Evolutionary conservation across 2,113 vertebrate genomes (phyloP).

Genomic region (Engraulis encrasicolus): DNA sequence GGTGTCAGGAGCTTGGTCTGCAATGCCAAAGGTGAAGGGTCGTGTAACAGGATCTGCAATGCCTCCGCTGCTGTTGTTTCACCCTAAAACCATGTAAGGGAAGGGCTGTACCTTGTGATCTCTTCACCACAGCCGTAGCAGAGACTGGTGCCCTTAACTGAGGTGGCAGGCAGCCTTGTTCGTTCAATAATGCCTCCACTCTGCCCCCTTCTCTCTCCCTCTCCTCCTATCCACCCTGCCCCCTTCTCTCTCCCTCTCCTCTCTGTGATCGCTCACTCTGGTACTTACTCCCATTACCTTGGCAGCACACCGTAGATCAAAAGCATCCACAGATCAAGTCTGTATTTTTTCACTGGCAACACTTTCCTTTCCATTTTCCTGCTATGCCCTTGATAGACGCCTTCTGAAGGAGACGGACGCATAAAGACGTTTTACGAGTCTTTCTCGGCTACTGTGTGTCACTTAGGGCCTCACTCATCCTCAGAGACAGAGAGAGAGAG

Average conservation of each 20-base stretch:
- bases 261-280: neutral
- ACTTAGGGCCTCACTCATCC: too few species aligned
- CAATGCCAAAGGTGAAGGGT: too few species aligned
- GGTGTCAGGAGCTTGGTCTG: too few species aligned
- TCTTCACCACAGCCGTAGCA: neutral
- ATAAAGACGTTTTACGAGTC: too few species aligned
- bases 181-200: neutral
- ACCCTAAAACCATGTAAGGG: neutral
- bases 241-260: neutral
- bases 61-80: too few species aligned
- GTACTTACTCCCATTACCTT: neutral
- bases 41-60: too few species aligned
- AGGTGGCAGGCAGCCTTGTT: neutral
- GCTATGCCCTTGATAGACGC: neutral
- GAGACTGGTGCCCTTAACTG: neutral
- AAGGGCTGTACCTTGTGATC: too few species aligned
- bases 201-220: too few species aligned
- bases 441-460: too few species aligned
- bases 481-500: too few species aligned
- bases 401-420: neutral
- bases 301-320: neutral
- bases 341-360: neutral
- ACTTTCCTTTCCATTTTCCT: neutral
- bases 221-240: neutral
- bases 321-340: neutral